phyloP scores from a whole-genome alignment of 2,113 vertebrate species.

The Eptesicus fuscus region DNA sequence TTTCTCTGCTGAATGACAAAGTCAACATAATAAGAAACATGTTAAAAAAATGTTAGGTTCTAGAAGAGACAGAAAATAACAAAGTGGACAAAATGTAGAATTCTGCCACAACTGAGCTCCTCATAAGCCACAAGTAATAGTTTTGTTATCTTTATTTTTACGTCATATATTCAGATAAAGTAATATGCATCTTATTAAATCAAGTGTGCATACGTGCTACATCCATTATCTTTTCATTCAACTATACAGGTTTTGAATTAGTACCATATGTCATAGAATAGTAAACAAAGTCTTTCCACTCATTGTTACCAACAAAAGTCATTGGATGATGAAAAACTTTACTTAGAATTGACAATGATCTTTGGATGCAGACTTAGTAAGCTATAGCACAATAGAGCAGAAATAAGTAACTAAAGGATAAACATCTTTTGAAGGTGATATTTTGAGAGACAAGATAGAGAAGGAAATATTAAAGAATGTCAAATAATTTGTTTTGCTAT shows the following conservation, averaged over 20 bases:
- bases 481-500: not conserved
- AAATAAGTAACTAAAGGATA: not conserved
- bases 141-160: not conserved
- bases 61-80: not conserved
- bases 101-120: not conserved
- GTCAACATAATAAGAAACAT: constrained; percentile 32
- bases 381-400: not conserved
- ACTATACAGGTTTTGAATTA: not conserved
- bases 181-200: not conserved
- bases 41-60: constrained; percentile 1
- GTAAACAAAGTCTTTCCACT: not conserved
- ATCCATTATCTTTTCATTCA: not conserved
- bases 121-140: not conserved
- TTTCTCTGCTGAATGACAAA: constrained; percentile 34
- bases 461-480: not conserved
- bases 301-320: not conserved
- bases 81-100: not conserved
- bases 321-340: not conserved
- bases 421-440: not conserved
- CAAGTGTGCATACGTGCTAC: not conserved
- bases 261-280: not conserved
- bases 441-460: not conserved
- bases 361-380: not conserved
- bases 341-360: not conserved
- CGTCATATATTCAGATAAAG: not conserved